phyloP scores from a whole-genome alignment of 2,888 invertebrate species.

The Acleris literana region DNA sequence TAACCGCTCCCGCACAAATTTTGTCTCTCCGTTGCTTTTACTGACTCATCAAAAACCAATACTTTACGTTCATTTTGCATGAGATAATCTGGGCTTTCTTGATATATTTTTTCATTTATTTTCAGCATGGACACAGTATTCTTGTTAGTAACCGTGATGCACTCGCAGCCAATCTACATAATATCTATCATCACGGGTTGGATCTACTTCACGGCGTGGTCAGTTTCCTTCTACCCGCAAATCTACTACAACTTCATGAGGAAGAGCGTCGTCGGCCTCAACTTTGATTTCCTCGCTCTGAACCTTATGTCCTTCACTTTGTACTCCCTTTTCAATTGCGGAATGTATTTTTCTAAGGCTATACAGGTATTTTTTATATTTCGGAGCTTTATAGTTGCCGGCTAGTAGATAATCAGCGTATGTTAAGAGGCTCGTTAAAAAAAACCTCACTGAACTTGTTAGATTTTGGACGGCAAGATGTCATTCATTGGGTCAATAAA shows the following conservation, averaged over 20 bases:
- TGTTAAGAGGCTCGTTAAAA: too few species aligned
- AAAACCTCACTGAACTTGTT: too few species aligned
- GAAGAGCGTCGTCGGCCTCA: slow-evolving; percentile 97
- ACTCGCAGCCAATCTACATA: slow-evolving; percentile 86
- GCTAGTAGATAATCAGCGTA: too few species aligned
- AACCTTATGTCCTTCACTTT: slow-evolving; percentile 96
- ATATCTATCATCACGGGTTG: slow-evolving; percentile 96
- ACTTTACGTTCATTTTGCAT: too few species aligned
- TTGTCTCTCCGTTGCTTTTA: too few species aligned
- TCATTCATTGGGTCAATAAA: too few species aligned
- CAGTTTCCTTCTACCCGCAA: slow-evolving; percentile 99
- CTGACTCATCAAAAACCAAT: too few species aligned
- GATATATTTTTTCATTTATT: slow-evolving; percentile 36
- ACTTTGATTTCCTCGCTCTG: slow-evolving; percentile 96
- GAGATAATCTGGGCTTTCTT: too few species aligned
- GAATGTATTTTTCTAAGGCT: slow-evolving; percentile 91
- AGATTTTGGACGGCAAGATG: too few species aligned
- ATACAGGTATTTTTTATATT: slow-evolving; percentile 86
- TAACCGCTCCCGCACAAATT: too few species aligned
- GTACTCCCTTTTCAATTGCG: slow-evolving; percentile 96
- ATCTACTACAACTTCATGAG: slow-evolving; percentile 94
- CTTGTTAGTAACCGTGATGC: slow-evolving; percentile 90
- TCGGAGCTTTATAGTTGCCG: too few species aligned
- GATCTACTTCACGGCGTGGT: slow-evolving; percentile 99
- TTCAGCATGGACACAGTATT: slow-evolving; percentile 88